These are phyloP conservation scores for Colius striatus DNA, from an alignment of 2,113 vertebrate species.

Conservation along the genomic window DNA sequence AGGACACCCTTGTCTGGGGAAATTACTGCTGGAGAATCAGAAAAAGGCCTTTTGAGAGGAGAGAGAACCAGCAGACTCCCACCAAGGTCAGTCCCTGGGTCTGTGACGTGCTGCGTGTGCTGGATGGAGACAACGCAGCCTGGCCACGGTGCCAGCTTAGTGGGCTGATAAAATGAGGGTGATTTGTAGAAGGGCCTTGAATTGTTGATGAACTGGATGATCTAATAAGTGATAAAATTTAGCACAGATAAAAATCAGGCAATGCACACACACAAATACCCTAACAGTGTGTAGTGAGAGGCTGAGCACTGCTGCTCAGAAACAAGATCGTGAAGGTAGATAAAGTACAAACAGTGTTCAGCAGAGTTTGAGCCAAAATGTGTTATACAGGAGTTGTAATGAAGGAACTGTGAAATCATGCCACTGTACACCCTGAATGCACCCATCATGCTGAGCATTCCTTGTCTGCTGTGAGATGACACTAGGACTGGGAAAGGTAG, in stretches of 20 bases:
- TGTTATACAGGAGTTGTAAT: neutral
- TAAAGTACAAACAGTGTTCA: neutral
- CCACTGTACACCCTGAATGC: neutral
- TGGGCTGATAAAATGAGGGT: neutral
- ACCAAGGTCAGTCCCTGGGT: neutral
- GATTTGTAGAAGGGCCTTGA: neutral
- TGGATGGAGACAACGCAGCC: neutral
- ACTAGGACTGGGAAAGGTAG: neutral
- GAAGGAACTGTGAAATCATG: neutral
- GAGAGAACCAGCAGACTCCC: neutral
- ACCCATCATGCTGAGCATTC: neutral
- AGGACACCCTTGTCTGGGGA: neutral
- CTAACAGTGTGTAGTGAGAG: neutral
- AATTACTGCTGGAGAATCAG: neutral
- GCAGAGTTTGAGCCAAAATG: neutral
- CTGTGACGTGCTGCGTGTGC: fast-evolving
- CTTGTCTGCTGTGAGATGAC: neutral
- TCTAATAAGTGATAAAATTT: neutral
- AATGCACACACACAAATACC: neutral
- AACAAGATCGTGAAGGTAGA: neutral
- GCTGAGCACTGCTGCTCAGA: neutral
- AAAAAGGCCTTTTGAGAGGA: neutral
- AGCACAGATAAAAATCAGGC: neutral
- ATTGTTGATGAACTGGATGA: neutral
- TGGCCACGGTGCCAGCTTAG: neutral